These are phyloP conservation scores for Seladonia tumulorum DNA, from an alignment of 2,888 invertebrate species.

Conservation along the genomic window DNA sequence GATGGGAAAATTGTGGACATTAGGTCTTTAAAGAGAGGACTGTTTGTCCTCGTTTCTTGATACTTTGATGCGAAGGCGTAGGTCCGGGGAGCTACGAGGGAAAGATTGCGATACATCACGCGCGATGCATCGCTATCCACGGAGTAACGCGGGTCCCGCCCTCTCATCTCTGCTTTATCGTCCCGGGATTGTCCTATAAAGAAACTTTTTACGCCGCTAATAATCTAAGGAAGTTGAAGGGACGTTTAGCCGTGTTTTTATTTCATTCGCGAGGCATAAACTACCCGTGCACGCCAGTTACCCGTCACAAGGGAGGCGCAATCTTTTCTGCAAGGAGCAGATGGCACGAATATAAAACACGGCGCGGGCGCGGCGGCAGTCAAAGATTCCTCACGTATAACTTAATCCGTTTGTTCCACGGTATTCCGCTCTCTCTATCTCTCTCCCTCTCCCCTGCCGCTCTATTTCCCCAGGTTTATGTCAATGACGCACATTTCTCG, in stretches of 20 bases:
- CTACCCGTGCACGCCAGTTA: slow-evolving; percentile 16
- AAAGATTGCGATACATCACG: slow-evolving; percentile 17
- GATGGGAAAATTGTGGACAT: neutral
- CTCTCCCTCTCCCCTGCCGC: neutral
- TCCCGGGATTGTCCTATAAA: slow-evolving; percentile 13
- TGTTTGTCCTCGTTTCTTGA: neutral
- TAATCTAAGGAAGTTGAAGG: slow-evolving; percentile 25
- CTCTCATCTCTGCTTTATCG: slow-evolving; percentile 13
- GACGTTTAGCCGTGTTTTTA: slow-evolving; percentile 18
- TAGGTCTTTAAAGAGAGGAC: neutral
- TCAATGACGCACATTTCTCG: slow-evolving; percentile 57
- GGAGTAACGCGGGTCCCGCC: neutral
- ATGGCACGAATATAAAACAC: slow-evolving; percentile 48
- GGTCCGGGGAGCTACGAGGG: neutral
- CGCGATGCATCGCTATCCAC: slow-evolving; percentile 11
- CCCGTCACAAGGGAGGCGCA: slow-evolving; percentile 27
- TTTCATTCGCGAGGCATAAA: slow-evolving; percentile 33
- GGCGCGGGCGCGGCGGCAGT: slow-evolving; percentile 19
- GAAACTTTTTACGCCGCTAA: slow-evolving; percentile 31
- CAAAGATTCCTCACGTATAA: slow-evolving; percentile 64
- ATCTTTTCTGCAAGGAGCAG: slow-evolving; percentile 43
- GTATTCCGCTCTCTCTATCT: slow-evolving; percentile 5
- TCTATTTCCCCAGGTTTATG: slow-evolving; percentile 58
- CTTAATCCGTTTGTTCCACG: slow-evolving; percentile 60
- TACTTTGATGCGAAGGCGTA: neutral